phyloP scores from a whole-genome alignment of 2,888 invertebrate species.

The Hypomecis punctinalis region DNA sequence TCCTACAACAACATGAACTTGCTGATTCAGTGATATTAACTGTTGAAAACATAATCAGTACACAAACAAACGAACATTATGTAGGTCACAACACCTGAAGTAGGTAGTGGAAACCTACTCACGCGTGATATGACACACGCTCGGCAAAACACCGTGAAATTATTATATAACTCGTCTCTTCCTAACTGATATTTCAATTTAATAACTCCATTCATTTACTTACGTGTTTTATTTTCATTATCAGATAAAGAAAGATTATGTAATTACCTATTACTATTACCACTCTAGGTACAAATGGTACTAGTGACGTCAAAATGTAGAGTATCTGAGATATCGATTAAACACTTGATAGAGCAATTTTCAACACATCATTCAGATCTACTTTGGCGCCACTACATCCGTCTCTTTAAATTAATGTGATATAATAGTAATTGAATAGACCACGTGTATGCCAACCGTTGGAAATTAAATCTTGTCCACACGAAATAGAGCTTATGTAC shows the following conservation, averaged over 20 bases:
- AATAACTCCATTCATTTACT: too few relatives aligned
- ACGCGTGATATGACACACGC: too few relatives aligned
- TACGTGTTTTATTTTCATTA: background rate
- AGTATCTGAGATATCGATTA: conserved; percentile 12
- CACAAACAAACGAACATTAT: too few relatives aligned
- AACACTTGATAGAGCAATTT: conserved; percentile 15
- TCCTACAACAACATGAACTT: too few relatives aligned
- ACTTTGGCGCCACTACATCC: conserved; percentile 37
- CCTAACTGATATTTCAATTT: too few relatives aligned
- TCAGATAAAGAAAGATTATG: background rate
- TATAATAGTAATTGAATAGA: conserved; percentile 25
- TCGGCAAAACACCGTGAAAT: too few relatives aligned
- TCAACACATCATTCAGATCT: conserved; percentile 24
- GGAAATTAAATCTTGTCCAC: conserved; percentile 1
- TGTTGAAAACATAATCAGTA: too few relatives aligned
- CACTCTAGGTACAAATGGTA: background rate
- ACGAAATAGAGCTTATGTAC: background rate
- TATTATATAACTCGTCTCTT: too few relatives aligned
- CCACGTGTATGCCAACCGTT: conserved; percentile 10
- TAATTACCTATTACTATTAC: background rate
- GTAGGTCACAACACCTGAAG: too few relatives aligned
- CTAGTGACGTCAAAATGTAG: conserved; percentile 2
- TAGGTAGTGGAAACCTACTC: too few relatives aligned
- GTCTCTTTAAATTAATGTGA: conserved; percentile 28
- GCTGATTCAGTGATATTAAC: too few relatives aligned